Conservation (phyloP, 2,113 vertebrate species). For the Lucifuga dentata region DNA sequence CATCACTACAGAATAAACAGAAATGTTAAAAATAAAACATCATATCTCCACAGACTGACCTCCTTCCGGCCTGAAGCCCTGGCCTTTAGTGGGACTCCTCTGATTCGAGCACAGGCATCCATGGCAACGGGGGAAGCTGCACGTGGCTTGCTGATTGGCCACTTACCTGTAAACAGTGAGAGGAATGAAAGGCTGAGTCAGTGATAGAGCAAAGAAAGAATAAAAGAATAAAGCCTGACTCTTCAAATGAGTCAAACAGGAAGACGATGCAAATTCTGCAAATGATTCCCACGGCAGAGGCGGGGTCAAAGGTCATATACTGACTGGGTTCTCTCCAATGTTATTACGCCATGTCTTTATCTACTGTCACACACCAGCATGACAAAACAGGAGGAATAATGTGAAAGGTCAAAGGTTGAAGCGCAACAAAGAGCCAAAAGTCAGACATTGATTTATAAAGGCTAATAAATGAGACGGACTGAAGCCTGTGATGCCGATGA, state of each 20-base stretch:
- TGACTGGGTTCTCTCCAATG: neutral
- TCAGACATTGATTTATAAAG: no score
- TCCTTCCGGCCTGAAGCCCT: conserved; percentile 87
- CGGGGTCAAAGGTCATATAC: no score
- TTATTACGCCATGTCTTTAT: neutral
- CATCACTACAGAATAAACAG: no score
- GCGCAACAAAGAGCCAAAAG: no score
- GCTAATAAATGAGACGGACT: no score
- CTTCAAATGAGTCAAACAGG: neutral
- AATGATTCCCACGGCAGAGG: neutral
- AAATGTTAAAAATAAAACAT: no score
- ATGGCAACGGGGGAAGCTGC: conserved; percentile 76
- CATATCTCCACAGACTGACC: conserved; percentile 36
- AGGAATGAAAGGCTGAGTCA: neutral
- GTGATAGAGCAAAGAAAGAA: neutral
- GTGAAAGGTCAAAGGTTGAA: neutral
- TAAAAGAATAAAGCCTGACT: neutral
- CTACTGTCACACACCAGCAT: neutral
- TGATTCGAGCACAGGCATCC: conserved; percentile 85
- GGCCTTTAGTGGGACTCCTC: conserved; percentile 83
- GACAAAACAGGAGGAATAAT: neutral
- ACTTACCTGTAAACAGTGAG: conserved; percentile 55
- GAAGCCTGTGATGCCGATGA: conserved; percentile 2
- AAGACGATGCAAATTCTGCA: neutral
- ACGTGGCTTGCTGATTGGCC: conserved; percentile 30